Base-by-base conservation (phyloP, 2,797 vertebrate species). In the Tadarida brasiliensis region DNA sequence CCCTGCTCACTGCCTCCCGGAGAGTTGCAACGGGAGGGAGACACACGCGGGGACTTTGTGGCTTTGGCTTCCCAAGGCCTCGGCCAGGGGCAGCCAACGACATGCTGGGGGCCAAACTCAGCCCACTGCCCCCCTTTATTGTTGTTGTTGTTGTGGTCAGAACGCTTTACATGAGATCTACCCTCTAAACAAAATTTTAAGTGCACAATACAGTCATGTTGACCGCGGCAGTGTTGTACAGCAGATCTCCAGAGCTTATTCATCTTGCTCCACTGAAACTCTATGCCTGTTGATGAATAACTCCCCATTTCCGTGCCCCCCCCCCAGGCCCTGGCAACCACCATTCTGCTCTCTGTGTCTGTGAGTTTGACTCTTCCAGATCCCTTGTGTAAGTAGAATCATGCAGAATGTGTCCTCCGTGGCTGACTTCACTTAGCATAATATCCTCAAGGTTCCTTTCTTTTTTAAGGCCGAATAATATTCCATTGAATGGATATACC, bases 161-260 rank as follows among this genome's bases (percentile, higher is more conserved):
- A 92, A 74, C 26, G 26, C 51, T 77, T 87, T 20, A 24, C 33
- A 30, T 11, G 85, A 82, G 61, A 49, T 61, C 54, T 76, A 24
- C 20, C 7, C 26, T 33, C 44, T 74, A 57, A 9, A 92, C 28
- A 70, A 28, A 16, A 15, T 30, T 63, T 11, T 16, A 20, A 9
- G 67, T 7, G 39, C 22, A 44, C 49, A 28, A 12, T 3, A 20
- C 22, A 19, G 3, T 35, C 28, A 1, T 39, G 33, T 28, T 28
- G 26, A 14, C 24, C 33, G 12, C 0, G 17, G n/a, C 16, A 2
- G 1, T 1, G 17, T 30, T 16, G 1, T 6, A 49, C 19, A 9
- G 54, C 19, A 9, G 24, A 12, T 15, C 5, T 47, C 30, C 63
- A 56, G 24, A 26, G 54, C 8, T 2, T 7, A 5, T 14, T 16